phyloP scores from a whole-genome alignment of 2,113 vertebrate species.

The Toxostoma redivivum region DNA sequence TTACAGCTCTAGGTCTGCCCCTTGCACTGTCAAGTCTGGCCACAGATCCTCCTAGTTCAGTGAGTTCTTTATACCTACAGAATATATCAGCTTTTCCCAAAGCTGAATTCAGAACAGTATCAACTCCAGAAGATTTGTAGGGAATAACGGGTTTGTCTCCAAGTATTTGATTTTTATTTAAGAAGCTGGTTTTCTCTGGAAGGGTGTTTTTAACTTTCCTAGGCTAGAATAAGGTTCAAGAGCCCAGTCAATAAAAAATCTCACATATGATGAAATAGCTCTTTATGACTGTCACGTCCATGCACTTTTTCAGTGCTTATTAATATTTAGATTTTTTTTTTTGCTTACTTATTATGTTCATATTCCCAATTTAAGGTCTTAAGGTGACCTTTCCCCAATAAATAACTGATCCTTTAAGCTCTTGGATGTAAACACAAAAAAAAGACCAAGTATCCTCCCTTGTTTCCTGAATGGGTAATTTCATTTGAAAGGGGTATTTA shows the following conservation, averaged over 20 bases:
- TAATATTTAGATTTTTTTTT: too few species aligned
- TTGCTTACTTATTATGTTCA: fast-evolving
- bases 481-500: not conserved
- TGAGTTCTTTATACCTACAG: not conserved
- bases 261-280: fast-evolving
- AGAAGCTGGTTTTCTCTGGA: not conserved
- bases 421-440: not conserved
- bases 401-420: not conserved
- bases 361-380: not conserved
- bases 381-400: not conserved
- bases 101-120: not conserved
- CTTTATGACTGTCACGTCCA: not conserved
- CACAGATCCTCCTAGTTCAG: not conserved
- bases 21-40: not conserved
- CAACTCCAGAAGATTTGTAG: not conserved
- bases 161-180: not conserved
- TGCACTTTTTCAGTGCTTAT: not conserved
- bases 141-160: not conserved
- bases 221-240: not conserved
- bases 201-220: not conserved
- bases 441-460: not conserved
- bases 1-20: not conserved
- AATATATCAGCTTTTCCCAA: not conserved
- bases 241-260: not conserved
- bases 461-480: not conserved